Percentiles rank a stretch among this genome's conserved stretches.
phyloP scores from a whole-genome alignment of 2,888 invertebrate species.

The Erebia aethiops region DNA sequence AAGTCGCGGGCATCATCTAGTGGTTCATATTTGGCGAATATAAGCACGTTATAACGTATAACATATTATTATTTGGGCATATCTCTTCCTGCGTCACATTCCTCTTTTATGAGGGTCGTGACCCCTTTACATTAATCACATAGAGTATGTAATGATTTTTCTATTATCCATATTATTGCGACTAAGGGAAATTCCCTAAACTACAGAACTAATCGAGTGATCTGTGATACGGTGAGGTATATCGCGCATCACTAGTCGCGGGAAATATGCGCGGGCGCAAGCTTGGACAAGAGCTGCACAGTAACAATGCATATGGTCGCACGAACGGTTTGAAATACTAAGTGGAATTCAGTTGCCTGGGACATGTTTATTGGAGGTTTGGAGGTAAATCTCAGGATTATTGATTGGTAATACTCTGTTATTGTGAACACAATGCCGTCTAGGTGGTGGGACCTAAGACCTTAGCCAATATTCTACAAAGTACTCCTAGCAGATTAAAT shows the following conservation, averaged over 20 bases:
- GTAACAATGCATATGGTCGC: constrained; percentile 22
- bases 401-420: constrained; percentile 11
- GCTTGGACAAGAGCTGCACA: constrained; percentile 48
- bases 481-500: no score
- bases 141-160: neutral
- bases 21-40: no score
- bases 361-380: constrained; percentile 20
- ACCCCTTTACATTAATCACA: no score
- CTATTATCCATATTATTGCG: neutral
- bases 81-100: no score
- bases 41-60: no score
- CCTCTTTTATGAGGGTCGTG: no score
- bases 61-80: no score
- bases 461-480: no score
- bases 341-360: constrained; percentile 22
- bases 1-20: no score
- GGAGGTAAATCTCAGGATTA: constrained; percentile 2
- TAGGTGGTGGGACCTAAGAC: neutral
- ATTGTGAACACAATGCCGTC: neutral
- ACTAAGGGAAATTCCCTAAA: no score
- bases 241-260: constrained; percentile 45
- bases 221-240: no score
- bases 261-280: constrained; percentile 63
- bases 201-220: neutral
- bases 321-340: constrained; percentile 19